Evolutionary conservation across 2,888 invertebrate genomes (phyloP), one percentile per base, ranked within the genome.

Genomic region (Eristalinus sepulchralis): DNA sequence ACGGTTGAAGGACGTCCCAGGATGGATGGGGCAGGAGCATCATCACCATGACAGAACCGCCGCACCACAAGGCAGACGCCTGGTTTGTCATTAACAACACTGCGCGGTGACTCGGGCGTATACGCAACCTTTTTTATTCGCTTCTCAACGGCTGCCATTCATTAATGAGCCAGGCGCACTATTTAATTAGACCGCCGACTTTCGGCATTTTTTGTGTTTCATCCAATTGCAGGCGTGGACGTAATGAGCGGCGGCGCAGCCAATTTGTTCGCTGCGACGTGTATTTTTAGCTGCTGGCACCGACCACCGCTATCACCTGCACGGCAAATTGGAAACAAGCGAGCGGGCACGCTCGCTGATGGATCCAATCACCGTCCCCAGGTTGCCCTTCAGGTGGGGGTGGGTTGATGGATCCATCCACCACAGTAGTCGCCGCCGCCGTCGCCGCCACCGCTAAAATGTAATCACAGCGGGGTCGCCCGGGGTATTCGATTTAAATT

Each of bases 161-260:
- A 83, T 79, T 79, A 83, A 83, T 75, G 83, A 67, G 75, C 57
- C 83, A 79, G 86, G 75, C 83, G 78, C 83, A 79, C 78, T 75
- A 75, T 83, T 86, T 83, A 86, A 86, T 86, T 83, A 83, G 86
- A 86, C 66, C 47, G 17, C 47, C 70, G 70, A 83, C 83, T 83
- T 79, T 83, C 64, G 83, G 78, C 83, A 86, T 83, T 86, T 83
- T 79, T 83, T 27, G 27, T 27, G 27, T 27, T 27, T n/a, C n/a
- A n/a, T n/a, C n/a, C 27, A 27, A 83, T 79, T 83, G 83, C 75
- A 86, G 83, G 82, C 86, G 17, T 13, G 39, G 47, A 78, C 83
- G 67, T 83, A 86, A 86, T 86, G 79, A 86, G 83, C 71, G 66
- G 83, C 71, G 66, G 64, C 47, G 82, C 70, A 68, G 78, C 62